These are phyloP conservation scores for Chrysocyon brachyurus DNA, from an alignment of 2,797 vertebrate genomes.

Conservation along the genomic window DNA sequence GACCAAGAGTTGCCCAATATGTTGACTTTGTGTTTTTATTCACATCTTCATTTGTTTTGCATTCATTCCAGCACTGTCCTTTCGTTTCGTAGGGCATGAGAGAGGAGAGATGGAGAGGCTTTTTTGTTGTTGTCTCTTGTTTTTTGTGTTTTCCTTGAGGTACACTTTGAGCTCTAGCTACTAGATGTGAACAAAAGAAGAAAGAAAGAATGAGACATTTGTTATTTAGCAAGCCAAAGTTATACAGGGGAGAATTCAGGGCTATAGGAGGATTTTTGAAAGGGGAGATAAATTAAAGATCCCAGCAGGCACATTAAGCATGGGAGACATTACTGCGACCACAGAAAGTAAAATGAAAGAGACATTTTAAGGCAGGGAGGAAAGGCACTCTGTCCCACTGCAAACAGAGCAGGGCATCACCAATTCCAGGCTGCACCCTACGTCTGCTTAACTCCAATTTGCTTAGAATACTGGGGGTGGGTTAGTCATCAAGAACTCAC, in stretches of 20 bases:
- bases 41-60: neutral
- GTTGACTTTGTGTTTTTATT: neutral
- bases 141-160: neutral
- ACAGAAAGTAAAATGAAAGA: neutral
- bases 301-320: neutral
- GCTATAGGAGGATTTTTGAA: neutral
- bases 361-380: neutral
- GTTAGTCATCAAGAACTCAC: neutral
- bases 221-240: neutral
- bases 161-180: neutral
- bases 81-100: neutral
- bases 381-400: neutral
- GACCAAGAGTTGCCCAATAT: neutral
- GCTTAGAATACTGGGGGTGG: neutral
- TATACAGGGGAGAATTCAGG: neutral
- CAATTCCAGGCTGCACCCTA: accelerated
- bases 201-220: neutral
- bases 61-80: neutral
- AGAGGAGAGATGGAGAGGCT: neutral
- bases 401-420: neutral
- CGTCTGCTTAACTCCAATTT: neutral
- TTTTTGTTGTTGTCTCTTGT: neutral
- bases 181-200: neutral
- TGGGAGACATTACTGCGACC: neutral
- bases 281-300: neutral